phyloP scores from a whole-genome alignment of 2,888 invertebrate species.

The Nomada ruficornis region DNA sequence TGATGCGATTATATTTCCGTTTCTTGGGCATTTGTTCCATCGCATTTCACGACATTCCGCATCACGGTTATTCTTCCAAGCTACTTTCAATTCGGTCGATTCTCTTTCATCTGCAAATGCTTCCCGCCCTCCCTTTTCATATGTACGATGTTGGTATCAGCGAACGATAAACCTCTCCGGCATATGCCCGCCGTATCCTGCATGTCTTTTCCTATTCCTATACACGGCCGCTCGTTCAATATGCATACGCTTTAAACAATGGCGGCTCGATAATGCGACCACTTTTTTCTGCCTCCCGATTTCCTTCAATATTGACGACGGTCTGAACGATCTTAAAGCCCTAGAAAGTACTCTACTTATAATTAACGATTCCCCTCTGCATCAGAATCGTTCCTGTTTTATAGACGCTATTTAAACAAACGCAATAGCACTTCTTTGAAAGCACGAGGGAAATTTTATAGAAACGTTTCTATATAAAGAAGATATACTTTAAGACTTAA shows the following conservation, averaged over 20 bases:
- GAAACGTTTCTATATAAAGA: too few species aligned
- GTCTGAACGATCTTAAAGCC: conserved; percentile 1
- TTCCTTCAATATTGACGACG: conserved; percentile 6
- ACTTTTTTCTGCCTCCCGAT: conserved; percentile 6
- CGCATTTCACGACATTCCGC: background rate
- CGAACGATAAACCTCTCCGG: conserved; percentile 16
- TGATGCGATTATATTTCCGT: background rate
- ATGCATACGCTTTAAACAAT: conserved; percentile 28
- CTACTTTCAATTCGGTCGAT: conserved; percentile 11
- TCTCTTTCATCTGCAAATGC: conserved; percentile 11
- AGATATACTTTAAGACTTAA: too few species aligned
- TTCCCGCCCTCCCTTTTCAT: background rate
- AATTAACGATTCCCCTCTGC: background rate
- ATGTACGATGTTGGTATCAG: conserved; percentile 1
- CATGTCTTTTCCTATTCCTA: background rate
- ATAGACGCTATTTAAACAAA: background rate
- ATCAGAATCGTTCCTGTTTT: background rate
- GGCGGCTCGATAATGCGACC: background rate
- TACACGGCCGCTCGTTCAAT: background rate
- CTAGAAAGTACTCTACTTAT: too few species aligned
- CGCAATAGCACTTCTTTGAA: background rate
- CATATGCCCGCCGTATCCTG: background rate
- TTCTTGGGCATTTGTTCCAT: background rate
- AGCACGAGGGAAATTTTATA: background rate
- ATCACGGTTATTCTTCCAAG: too few species aligned